Evolutionary conservation across 1,140 invertebrate species (phyloP).

Genomic region (Dendroctonus valens): DNA sequence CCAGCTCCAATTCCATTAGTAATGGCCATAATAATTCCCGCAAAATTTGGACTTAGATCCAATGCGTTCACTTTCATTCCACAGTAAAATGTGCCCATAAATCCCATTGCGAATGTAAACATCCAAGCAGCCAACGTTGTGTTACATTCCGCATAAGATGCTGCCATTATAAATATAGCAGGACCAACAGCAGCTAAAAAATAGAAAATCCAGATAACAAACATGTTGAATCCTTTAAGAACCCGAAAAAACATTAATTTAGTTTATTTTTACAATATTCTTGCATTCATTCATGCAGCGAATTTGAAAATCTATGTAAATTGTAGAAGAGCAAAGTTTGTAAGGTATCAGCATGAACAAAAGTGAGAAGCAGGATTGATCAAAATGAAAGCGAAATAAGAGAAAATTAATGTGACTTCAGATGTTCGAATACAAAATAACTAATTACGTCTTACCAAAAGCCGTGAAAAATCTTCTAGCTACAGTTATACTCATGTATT

Average conservation of each 20-base stretch:
- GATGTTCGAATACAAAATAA: neutral
- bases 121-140: constrained; percentile 60
- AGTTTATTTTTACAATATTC: no score
- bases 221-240: neutral
- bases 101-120: constrained; percentile 70
- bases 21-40: constrained; percentile 79
- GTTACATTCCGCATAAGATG: constrained; percentile 79
- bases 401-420: no score
- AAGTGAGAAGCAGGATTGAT: no score
- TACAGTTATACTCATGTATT: constrained; percentile 58
- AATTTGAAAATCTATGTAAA: no score
- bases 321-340: no score
- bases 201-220: neutral
- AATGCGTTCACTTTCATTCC: constrained; percentile 80
- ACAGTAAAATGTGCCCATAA: constrained; percentile 75
- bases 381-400: no score
- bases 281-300: no score
- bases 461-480: constrained; percentile 73
- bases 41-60: constrained; percentile 81
- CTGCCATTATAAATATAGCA: constrained; percentile 75
- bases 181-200: constrained; percentile 69
- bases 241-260: no score
- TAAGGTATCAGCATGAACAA: no score
- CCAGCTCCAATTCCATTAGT: constrained; percentile 82
- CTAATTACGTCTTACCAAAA: constrained; percentile 54